Conservation (phyloP, 1,140 invertebrate genomes). For the Acyrthosiphon pisum region DNA sequence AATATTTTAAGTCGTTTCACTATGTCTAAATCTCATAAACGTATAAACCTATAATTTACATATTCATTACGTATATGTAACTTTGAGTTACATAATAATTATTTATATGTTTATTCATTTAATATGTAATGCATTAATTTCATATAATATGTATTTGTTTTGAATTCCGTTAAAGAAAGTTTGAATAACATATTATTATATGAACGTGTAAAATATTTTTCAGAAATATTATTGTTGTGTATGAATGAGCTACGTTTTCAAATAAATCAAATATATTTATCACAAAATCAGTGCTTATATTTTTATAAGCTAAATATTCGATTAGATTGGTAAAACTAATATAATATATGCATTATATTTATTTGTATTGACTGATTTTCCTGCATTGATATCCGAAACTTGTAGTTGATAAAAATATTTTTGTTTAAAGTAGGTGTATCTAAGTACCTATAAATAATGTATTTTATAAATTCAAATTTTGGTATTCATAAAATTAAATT, state of each 20-base stretch:
- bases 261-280: background rate
- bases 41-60: background rate
- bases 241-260: background rate
- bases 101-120: background rate
- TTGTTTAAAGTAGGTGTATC: background rate
- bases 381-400: background rate
- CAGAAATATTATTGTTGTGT: background rate
- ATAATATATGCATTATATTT: background rate
- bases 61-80: background rate
- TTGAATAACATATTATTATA: background rate
- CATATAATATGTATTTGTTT: background rate
- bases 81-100: background rate
- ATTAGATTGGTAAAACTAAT: background rate
- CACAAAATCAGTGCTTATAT: background rate
- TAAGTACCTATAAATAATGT: background rate
- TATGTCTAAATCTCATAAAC: background rate
- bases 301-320: background rate
- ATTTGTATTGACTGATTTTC: background rate
- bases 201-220: background rate
- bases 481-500: background rate
- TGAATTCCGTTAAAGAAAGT: background rate
- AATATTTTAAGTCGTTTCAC: background rate
- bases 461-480: conserved; percentile 11
- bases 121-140: background rate
- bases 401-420: background rate